These are phyloP conservation scores for Aythya baeri DNA, from an alignment of 2,113 vertebrate genomes.

Conservation along the genomic window DNA sequence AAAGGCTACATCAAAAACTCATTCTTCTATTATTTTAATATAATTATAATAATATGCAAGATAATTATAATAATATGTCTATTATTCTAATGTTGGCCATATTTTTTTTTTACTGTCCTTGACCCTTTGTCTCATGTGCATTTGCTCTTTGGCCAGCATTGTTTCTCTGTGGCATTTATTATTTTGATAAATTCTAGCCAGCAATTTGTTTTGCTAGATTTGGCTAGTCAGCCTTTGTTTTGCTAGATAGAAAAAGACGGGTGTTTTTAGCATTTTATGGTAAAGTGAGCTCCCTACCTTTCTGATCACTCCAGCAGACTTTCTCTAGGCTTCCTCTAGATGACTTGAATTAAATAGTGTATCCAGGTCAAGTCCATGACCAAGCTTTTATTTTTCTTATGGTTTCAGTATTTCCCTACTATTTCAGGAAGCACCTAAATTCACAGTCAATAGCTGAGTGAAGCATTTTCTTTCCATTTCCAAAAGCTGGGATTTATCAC, in stretches of 20 bases:
- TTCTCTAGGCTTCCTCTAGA: neutral
- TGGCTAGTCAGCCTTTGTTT: neutral
- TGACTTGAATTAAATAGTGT: neutral
- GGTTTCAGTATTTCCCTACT: neutral
- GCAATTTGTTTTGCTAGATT: neutral
- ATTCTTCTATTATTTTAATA: neutral
- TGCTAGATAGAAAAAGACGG: neutral
- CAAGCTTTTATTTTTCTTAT: neutral
- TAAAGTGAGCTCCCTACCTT: neutral
- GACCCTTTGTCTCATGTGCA: neutral
- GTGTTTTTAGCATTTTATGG: neutral
- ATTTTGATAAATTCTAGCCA: neutral
- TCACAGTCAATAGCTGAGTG: neutral
- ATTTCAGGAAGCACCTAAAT: neutral
- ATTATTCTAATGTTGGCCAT: neutral
- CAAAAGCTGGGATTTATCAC: neutral
- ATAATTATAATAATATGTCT: neutral
- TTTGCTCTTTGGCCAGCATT: neutral
- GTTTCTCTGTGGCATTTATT: neutral
- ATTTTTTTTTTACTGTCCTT: neutral
- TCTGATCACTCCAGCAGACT: neutral
- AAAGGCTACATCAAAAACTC: neutral
- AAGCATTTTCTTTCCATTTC: neutral
- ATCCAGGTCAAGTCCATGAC: neutral
- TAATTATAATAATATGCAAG: no score